Base-by-base conservation (phyloP, 2,888 invertebrate genomes). In the Apotomis turbidana region DNA sequence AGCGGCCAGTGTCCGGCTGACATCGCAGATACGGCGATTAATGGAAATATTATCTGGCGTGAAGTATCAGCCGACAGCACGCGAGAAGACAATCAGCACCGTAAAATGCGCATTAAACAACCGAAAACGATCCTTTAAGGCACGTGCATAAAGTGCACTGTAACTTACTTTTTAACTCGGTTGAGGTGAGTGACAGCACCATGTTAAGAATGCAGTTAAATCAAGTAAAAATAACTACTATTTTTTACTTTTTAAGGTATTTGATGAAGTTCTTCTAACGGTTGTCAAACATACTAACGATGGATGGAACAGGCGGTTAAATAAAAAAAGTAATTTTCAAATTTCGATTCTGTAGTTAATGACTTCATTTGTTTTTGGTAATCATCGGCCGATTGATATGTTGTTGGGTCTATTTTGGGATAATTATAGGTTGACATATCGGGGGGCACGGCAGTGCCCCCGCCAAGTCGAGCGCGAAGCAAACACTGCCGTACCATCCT, bases 41-140 rank as follows among this genome's bases (percentile, higher is more conserved):
- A 83, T 85, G 83, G 81, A 81, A 81, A 81, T 80, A 81, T 75
- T 84, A 83, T 84, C 84, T 83, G 77, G 78, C 81, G 82, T 83
- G 79, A 80, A 83, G 78, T 79, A 78, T 76, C 75, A 75, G 71
- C 74, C 57, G 63, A 52, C 64, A n/a, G 76, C 85, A 85, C 84
- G 85, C 85, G 80, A 85, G 78, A 77, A 74, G 70, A 76, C 80
- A 77, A 85, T 85, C 83, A 83, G 75, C 46, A 36, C 27, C 66
- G 46, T 49, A 57, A 66, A 66, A 57, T 46, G 36, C 27, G 3
- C 36, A 55, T 15, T 36, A 57, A 57, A 66, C 55, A 46, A 46
- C 6, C 27, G n/a, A 66, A 66, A 66, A 57, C 4, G 8, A 27
- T 41, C 55, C 57, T 57, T 66, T 36, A 6, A 41, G 9, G n/a